Conservation (phyloP, 2,113 vertebrate genomes). For the Etheostoma cragini region DNA sequence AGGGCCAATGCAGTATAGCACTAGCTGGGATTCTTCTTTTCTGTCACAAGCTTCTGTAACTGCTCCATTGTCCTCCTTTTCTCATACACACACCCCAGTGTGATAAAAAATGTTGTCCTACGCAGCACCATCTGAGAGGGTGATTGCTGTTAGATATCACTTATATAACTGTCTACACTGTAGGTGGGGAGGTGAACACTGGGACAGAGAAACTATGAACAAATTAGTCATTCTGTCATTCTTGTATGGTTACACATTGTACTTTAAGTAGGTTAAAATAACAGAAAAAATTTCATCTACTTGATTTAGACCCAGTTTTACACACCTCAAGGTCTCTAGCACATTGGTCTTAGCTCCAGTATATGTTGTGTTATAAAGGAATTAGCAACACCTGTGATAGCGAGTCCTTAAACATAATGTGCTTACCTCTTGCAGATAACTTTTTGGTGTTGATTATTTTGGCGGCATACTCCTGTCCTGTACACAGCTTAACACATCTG, state of each 20-base stretch:
- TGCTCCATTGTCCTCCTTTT: background rate
- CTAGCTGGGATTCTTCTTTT: background rate
- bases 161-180: slow-evolving; percentile 45
- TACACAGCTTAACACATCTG: slow-evolving; percentile 95
- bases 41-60: slow-evolving; percentile 13
- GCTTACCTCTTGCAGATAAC: slow-evolving; percentile 94
- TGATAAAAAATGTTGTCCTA: slow-evolving; percentile 29
- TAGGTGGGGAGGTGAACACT: slow-evolving; percentile 31
- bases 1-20: background rate
- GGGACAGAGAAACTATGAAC: slow-evolving; percentile 31
- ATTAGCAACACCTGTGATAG: background rate
- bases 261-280: background rate
- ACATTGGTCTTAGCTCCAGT: background rate
- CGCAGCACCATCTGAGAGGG: slow-evolving; percentile 44
- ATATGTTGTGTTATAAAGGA: background rate
- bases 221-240: slow-evolving; percentile 33
- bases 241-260: background rate
- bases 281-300: background rate
- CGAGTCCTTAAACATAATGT: background rate
- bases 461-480: slow-evolving; percentile 94
- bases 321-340: background rate
- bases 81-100: slow-evolving; percentile 10
- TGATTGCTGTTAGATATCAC: slow-evolving; percentile 22
- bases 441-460: slow-evolving; percentile 99
- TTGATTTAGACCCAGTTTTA: background rate